Base-by-base conservation (phyloP, 2,888 invertebrate genomes). In the Laothoe populi region DNA sequence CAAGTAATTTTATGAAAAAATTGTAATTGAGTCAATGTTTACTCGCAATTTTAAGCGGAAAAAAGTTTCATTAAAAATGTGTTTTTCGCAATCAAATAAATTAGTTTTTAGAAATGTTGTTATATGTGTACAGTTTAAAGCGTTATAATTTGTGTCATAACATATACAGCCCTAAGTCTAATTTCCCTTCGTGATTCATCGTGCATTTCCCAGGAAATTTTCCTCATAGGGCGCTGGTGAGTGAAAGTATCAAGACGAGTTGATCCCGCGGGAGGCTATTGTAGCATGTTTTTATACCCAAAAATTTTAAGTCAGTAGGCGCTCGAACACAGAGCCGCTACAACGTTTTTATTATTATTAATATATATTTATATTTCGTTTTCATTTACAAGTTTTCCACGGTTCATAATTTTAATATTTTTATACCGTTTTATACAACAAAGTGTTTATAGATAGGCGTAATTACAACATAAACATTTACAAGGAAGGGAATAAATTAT, bases 271-370 rank as follows among this genome's bases (percentile, higher is more conserved):
- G 88, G 84, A 88, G 91, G 89, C 92, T 87, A 92, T 92, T 92
- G 92, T 92, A 92, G 92, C 92, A 90, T 92, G 92, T 92, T 92
- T 92, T 92, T 92, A 92, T 92, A 87, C 92, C 92, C 92, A 92
- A 92, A 92, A 92, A 92, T 92, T 92, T 92, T 91, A 92, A 92
- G 90, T 92, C 92, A 92, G 92, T 92, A 92, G 92, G 91, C 92
- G 92, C 92, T 91, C 91, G 90, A 83, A 91, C 92, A 88, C 92
- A 77, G 92, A 86, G 87, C 90, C 82, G 90, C 90, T 88, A 85
- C 88, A 86, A 92, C 92, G 92, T 86, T 91, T 90, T 89, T 92
- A 92, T 90, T 90, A 89, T 88, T 90, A 91, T 88, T 91, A 90
- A 88, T 92, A 92, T 92, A 92, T 92, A 92, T 92, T 92, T 92